These are phyloP conservation scores for Atlantisia rogersi DNA, from an alignment of 2,113 vertebrate genomes.

Conservation along the genomic window DNA sequence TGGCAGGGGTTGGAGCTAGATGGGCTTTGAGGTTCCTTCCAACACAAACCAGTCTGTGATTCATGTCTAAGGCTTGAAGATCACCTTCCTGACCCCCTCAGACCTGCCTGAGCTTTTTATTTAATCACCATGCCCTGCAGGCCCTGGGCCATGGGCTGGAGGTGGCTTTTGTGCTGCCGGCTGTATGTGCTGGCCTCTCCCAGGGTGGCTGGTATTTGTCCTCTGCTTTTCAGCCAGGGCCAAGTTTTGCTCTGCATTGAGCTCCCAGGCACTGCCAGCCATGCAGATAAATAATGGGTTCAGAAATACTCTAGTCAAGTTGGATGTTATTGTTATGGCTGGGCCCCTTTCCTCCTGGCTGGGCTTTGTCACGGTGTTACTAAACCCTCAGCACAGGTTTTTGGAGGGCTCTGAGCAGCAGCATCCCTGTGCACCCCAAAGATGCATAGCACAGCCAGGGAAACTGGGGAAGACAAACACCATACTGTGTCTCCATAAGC, in stretches of 20 bases:
- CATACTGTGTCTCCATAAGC: accelerated
- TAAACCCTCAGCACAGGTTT: accelerated
- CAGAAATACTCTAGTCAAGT: not conserved
- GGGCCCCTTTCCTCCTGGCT: not conserved
- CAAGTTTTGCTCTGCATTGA: not conserved
- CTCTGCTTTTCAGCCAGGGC: not conserved
- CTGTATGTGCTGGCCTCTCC: not conserved
- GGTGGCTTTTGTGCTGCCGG: not conserved
- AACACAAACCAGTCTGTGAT: no score
- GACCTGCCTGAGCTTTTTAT: not conserved
- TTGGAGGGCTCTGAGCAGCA: not conserved
- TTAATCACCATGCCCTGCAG: not conserved
- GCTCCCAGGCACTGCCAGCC: not conserved
- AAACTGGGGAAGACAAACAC: not conserved
- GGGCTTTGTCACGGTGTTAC: not conserved
- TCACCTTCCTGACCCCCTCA: not conserved
- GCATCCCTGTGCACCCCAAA: not conserved
- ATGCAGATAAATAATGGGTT: not conserved
- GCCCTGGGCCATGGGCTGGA: accelerated
- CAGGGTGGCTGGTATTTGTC: not conserved
- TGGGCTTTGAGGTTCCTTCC: no score
- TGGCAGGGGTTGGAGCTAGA: no score
- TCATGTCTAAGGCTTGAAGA: not conserved
- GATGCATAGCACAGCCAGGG: accelerated
- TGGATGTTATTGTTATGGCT: not conserved